Evolutionary conservation across 2,113 vertebrate species (phyloP).

Genomic region (Coryphaenoides rupestris): DNA sequence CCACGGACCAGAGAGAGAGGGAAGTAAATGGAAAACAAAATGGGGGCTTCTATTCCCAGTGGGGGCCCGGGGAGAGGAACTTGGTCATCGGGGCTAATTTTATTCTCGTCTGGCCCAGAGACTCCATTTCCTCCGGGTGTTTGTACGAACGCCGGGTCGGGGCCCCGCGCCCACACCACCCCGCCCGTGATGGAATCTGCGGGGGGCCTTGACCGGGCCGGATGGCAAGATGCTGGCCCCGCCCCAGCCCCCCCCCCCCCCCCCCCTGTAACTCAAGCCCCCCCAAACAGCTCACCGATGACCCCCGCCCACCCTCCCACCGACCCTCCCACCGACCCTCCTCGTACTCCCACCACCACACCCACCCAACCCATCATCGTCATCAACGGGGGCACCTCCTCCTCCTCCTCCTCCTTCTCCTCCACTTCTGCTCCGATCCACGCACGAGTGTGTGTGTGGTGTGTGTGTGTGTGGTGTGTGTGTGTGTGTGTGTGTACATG

Average conservation of each 20-base stretch:
- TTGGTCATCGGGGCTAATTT: constrained; percentile 83
- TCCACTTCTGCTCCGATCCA: constrained; percentile 10
- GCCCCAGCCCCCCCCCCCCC: constrained; percentile 80
- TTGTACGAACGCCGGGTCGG: constrained; percentile 75
- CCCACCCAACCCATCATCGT: no score
- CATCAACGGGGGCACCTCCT: no score
- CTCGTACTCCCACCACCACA: no score
- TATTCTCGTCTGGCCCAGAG: constrained; percentile 80
- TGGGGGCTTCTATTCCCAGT: constrained; percentile 72
- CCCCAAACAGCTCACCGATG: constrained; percentile 69
- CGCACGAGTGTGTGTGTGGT: no score
- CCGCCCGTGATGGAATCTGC: constrained; percentile 68
- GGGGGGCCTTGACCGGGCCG: constrained; percentile 74
- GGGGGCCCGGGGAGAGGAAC: constrained; percentile 74
- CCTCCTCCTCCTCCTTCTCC: no score
- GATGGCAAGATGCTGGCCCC: constrained; percentile 81
- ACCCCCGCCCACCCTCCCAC: constrained; percentile 50
- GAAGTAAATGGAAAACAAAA: constrained; percentile 82
- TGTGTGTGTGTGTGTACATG: constrained; percentile 20
- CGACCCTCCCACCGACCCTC: background rate
- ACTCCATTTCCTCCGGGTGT: constrained; percentile 82
- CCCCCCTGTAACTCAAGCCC: constrained; percentile 85
- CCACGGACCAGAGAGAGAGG: constrained; percentile 54
- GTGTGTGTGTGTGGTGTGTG: background rate
- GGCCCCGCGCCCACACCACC: no score